These are phyloP conservation scores for Vimba vimba DNA, from an alignment of 2,113 vertebrate species.

Conservation along the genomic window DNA sequence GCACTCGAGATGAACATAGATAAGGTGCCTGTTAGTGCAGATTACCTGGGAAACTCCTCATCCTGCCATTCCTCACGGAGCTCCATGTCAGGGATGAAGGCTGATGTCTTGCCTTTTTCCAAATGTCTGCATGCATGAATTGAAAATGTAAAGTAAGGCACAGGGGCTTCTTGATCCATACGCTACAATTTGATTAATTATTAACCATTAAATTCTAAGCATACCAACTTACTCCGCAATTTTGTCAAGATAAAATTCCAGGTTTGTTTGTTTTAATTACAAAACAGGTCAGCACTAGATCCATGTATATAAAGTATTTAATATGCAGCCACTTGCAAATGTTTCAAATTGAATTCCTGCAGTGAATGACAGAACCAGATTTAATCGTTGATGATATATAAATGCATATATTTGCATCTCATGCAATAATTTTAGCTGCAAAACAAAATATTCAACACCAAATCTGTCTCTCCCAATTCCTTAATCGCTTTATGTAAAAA, in stretches of 20 bases:
- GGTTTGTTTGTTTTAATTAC: neutral
- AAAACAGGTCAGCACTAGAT: neutral
- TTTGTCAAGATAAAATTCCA: neutral
- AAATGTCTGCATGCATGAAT: slow-evolving; percentile 53
- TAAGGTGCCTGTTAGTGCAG: neutral
- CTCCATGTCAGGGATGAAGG: slow-evolving; percentile 75
- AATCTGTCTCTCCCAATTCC: neutral
- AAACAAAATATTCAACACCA: neutral
- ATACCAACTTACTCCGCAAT: neutral
- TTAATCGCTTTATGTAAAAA: neutral
- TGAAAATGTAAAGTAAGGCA: neutral
- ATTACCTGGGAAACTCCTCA: slow-evolving; percentile 82
- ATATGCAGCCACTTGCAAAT: neutral
- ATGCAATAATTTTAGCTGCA: neutral
- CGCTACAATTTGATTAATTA: no score
- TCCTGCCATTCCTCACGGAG: slow-evolving; percentile 85
- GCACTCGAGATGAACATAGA: neutral
- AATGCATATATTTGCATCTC: neutral
- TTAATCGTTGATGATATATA: neutral
- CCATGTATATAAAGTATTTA: neutral
- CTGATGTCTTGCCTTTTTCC: slow-evolving; percentile 21
- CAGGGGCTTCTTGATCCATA: neutral
- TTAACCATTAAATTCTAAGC: neutral
- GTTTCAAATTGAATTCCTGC: neutral
- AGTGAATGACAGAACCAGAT: neutral